Evolutionary conservation across 2,888 invertebrate genomes (phyloP).

Genomic region (Calliphora vomitoria): DNA sequence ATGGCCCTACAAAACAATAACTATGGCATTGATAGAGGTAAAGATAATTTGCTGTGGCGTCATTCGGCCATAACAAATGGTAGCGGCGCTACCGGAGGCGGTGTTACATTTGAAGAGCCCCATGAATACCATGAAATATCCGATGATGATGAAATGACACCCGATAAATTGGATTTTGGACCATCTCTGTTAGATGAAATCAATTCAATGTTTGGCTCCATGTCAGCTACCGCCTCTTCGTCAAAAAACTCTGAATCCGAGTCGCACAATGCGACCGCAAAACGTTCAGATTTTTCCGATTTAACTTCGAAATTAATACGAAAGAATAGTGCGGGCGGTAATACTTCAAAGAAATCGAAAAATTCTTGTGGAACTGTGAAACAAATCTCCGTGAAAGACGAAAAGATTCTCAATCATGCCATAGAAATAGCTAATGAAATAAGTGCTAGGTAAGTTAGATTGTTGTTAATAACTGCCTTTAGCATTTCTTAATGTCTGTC

Average conservation of each 20-base stretch:
- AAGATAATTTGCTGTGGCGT: slow-evolving; percentile 67
- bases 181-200: slow-evolving; percentile 96
- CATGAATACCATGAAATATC: slow-evolving; percentile 94
- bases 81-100: slow-evolving; percentile 73
- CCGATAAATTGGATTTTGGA: slow-evolving; percentile 89
- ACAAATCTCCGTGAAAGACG: slow-evolving; percentile 96
- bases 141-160: slow-evolving; percentile 89
- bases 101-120: slow-evolving; percentile 83
- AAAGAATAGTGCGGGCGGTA: slow-evolving; percentile 79
- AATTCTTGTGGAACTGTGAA: slow-evolving; percentile 88
- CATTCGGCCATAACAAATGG: slow-evolving; percentile 67
- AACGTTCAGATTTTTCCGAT: slow-evolving; percentile 89
- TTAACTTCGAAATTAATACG: slow-evolving; percentile 85
- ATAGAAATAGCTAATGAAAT: slow-evolving; percentile 97
- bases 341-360: slow-evolving; percentile 81
- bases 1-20: slow-evolving; percentile 83
- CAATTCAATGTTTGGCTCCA: slow-evolving; percentile 92
- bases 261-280: slow-evolving; percentile 88
- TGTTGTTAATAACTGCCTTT: not conserved
- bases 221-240: slow-evolving; percentile 83
- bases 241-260: slow-evolving; percentile 84
- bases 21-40: slow-evolving; percentile 80
- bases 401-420: slow-evolving; percentile 95
- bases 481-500: no score
- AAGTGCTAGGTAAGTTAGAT: slow-evolving; percentile 88